These are phyloP conservation scores for Montipora capitata DNA, from an alignment of 92 coral and sea anemone species.

Conservation along the genomic window DNA sequence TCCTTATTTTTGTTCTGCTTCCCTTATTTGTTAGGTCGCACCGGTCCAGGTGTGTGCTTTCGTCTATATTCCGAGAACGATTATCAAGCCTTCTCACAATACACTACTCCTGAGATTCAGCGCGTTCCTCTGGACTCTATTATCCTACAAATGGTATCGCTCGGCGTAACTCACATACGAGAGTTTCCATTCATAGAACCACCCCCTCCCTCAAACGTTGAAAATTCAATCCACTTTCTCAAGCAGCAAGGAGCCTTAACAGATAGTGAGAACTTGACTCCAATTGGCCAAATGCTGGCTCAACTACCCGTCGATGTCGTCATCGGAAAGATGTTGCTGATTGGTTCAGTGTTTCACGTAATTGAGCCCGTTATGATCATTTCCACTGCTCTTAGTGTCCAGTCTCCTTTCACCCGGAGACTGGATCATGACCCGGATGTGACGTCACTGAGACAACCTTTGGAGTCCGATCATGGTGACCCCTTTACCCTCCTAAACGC, in stretches of 20 bases:
- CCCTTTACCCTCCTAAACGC: constrained; percentile 97
- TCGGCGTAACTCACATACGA: constrained; percentile 92
- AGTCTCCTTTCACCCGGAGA: constrained; percentile 98
- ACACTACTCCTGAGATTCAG: constrained; percentile 99
- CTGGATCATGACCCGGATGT: constrained; percentile 97
- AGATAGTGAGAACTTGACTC: constrained; percentile 85
- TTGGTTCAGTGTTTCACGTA: constrained; percentile 98
- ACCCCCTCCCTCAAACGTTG: constrained; percentile 93
- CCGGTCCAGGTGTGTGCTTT: constrained; percentile 99
- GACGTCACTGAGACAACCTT: constrained; percentile 85
- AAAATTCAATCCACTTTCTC: constrained; percentile 90
- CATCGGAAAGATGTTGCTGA: constrained; percentile 97
- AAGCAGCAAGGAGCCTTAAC: constrained; percentile 97
- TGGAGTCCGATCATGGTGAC: constrained; percentile 99
- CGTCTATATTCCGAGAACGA: constrained; percentile 95
- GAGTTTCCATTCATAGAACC: constrained; percentile 97
- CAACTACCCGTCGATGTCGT: constrained; percentile 97
- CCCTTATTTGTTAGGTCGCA: constrained; percentile 80
- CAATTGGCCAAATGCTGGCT: constrained; percentile 96
- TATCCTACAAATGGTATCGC: constrained; percentile 94
- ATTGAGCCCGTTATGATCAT: constrained; percentile 96
- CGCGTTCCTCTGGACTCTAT: constrained; percentile 94
- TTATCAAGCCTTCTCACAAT: constrained; percentile 96
- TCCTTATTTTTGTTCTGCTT: background rate
- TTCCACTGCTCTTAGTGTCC: constrained; percentile 99